Evolutionary conservation across 2,888 invertebrate genomes (phyloP), one percentile per base, ranked within the genome.

Genomic region (Dynastes grantii): DNA sequence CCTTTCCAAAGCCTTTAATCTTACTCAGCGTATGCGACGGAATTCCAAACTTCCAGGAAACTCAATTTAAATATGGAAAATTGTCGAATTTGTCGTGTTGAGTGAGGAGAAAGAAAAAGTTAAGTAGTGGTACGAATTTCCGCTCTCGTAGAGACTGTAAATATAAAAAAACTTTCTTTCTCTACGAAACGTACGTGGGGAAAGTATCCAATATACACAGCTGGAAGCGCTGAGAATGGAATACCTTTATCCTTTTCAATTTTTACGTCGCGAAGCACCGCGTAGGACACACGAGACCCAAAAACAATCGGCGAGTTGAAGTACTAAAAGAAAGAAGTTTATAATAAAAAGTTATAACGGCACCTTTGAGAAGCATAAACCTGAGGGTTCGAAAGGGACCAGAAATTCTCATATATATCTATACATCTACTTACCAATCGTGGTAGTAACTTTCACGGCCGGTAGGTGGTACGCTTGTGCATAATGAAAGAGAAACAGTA

Each of bases 401-500:
- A 58, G 55, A 22, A 22, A 22, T 22, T 22, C 22, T 45, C 45
- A 45, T 45, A 45, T 45, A 45, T 45, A 9, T 64, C 11, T 29
- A 81, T 84, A 82, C 81, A 81, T 82, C 81, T 81, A 83, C 82
- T 81, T 83, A 81, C 80, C 82, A 80, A 84, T 83, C 83, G 81
- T 82, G 79, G 82, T 84, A 84, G 81, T 45, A 58, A 80, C 22
- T 58, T 58, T 58, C 55, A 32, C 55, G 55, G 27, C 29, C 63
- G 55, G 76, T 71, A 76, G 80, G 77, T 78, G 79, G 79, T 55
- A 78, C 53, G 22, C 22, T 22, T 22, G 22, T 22, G 22, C 79
- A 81, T 83, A 82, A 83, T 83, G 83, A 83, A 83, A 83, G 82
- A 80, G 81, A 65, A 51, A 82, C 80, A 83, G 83, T 84, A 37